These are phyloP conservation scores for Lithophane semibrunnea DNA, from an alignment of 2,888 invertebrate genomes.

Conservation along the genomic window DNA sequence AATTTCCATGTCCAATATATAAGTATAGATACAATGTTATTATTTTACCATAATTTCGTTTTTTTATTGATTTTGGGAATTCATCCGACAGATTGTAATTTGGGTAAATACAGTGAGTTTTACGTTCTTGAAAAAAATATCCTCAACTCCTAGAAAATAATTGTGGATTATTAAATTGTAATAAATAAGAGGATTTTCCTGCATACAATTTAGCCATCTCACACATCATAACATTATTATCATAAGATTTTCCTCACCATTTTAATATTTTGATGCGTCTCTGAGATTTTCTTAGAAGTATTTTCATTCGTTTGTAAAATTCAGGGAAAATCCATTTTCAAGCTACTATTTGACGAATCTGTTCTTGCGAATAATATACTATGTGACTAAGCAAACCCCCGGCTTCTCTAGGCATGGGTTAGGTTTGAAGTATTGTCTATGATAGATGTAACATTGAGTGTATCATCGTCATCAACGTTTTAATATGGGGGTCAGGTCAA, in stretches of 20 bases:
- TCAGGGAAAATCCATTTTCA: not conserved
- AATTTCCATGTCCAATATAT: not conserved
- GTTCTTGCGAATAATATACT: not conserved
- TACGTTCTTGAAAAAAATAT: not conserved
- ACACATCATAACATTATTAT: not conserved
- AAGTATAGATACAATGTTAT: not conserved
- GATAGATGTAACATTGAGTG: not conserved
- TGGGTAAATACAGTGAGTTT: not conserved
- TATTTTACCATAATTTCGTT: not conserved
- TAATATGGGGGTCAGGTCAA: not conserved
- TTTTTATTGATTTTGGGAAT: not conserved
- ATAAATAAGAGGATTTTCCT: slow-evolving; percentile 2
- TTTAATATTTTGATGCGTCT: not conserved
- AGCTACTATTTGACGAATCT: not conserved
- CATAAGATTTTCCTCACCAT: not conserved
- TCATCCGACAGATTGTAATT: not conserved
- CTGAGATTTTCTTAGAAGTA: not conserved
- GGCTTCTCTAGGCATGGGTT: not conserved
- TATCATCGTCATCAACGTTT: not conserved
- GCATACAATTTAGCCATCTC: not conserved
- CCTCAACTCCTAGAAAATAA: not conserved
- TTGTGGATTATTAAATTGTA: not conserved
- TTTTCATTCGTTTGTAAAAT: not conserved
- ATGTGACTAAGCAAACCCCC: not conserved
- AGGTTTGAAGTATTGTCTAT: not conserved